phyloP scores from a whole-genome alignment of 2,797 vertebrate genomes.

The Poeciliopsis gracilis region DNA sequence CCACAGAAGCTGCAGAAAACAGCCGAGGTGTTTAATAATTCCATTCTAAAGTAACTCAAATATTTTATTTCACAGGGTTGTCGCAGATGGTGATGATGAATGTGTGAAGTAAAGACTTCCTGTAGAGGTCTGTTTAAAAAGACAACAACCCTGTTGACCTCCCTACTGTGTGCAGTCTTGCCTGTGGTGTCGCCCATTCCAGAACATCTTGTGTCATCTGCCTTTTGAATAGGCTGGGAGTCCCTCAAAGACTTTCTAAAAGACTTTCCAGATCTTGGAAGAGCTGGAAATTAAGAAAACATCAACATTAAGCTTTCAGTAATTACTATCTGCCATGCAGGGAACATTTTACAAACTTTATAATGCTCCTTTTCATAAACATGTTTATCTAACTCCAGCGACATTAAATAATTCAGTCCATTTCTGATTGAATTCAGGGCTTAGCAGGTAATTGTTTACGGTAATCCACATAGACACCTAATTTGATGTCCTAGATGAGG shows the following conservation, averaged over 20 bases:
- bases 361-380: too few relatives aligned
- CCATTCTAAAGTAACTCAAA: too few relatives aligned
- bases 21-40: slow-evolving; percentile 27
- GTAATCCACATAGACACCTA: slow-evolving; percentile 8
- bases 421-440: not conserved
- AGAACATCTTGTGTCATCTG: slow-evolving; percentile 63
- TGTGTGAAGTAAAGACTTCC: not conserved
- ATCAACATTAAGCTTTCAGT: not conserved
- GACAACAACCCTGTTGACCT: too few relatives aligned
- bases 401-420: not conserved
- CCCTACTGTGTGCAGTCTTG: not conserved
- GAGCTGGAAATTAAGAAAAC: slow-evolving; percentile 35
- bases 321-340: not conserved
- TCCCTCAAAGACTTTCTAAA: slow-evolving; percentile 80
- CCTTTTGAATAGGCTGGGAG: slow-evolving; percentile 69
- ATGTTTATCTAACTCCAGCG: not conserved
- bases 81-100: too few relatives aligned
- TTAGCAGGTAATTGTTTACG: not conserved
- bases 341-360: not conserved
- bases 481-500: not conserved
- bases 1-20: not conserved
- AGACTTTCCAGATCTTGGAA: slow-evolving; percentile 53
- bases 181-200: slow-evolving; percentile 73
- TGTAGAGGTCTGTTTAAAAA: not conserved
- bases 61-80: too few relatives aligned